Percentiles rank a stretch among this genome's conserved stretches.
Evolutionary conservation across 2,797 vertebrate genomes (phyloP).

Genomic region (Hipposideros larvatus): DNA sequence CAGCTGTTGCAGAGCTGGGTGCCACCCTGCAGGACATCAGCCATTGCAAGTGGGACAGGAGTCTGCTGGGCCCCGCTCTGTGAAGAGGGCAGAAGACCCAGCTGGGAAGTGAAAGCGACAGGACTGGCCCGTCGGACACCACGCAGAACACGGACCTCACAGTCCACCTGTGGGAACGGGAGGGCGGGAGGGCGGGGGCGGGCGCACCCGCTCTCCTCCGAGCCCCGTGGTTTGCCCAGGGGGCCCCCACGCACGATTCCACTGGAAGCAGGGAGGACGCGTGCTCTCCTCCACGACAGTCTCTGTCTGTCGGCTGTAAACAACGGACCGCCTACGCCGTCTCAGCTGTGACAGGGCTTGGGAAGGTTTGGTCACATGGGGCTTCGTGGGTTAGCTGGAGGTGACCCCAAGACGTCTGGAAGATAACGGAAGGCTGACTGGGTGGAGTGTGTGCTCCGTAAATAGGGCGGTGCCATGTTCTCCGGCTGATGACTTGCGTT

Average conservation of each 20-base stretch:
- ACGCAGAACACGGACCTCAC: accelerated
- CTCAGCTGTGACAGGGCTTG: not conserved
- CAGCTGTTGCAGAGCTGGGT: accelerated
- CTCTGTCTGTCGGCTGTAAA: not conserved
- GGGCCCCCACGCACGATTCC: accelerated
- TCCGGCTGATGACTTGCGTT: accelerated
- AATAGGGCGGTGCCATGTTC: accelerated
- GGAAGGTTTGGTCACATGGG: accelerated
- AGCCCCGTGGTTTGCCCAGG: accelerated
- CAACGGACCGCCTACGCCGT: not conserved
- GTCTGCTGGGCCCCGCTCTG: accelerated
- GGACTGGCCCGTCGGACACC: not conserved
- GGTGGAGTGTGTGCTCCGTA: accelerated
- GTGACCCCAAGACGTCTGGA: not conserved
- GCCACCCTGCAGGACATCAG: accelerated
- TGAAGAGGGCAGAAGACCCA: not conserved
- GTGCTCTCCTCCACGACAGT: accelerated
- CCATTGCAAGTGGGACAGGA: not conserved
- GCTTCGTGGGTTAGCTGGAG: not conserved
- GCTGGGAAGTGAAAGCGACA: too few species aligned
- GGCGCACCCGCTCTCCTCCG: not conserved
- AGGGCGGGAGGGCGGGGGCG: accelerated
- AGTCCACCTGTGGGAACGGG: not conserved
- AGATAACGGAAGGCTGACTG: not conserved
- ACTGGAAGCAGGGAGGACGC: accelerated